Evolutionary conservation across 2,113 vertebrate species (phyloP), one percentile per base, ranked within the genome.

Genomic region (Eurypyga helias): DNA sequence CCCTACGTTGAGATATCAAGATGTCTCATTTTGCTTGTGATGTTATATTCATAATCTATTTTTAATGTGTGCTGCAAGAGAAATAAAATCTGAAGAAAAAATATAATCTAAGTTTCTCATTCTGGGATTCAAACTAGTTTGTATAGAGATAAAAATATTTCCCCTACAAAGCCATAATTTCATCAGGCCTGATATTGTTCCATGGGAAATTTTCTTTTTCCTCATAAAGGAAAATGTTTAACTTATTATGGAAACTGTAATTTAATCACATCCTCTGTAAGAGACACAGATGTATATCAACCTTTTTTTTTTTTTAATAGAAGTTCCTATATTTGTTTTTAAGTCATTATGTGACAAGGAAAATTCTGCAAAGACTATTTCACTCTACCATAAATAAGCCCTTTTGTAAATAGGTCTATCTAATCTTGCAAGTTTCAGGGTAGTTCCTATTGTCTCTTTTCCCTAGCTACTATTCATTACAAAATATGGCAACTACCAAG

Each of bases 381-480:
- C 69, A 58, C 9, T 72, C 36, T 29, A 48, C 49, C 69, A 84
- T 89, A 96, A 94, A 94, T 84, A 91, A 91, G 3, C 13, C 5
- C 45, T 65, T 82, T 70, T 83, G 38, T 57, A 90, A 90, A 66
- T 26, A 85, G 26, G 69, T 73, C 46, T 91, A 73, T 77, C 83
- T 95, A 93, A 95, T 95, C 81, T 94, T 77, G 17, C 26, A 84
- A 49, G 41, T 91, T 96, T 93, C 70, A 83, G 81, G 57, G 87
- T 52, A 72, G 65, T 67, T 92, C 16, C 87, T 10, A 89, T 96
- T 96, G 91, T 95, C 66, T 92, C 36, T 90, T 94, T 96, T 65
- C 65, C 57, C 1, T 88, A 87, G 85, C 82, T 83, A 90, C 85
- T 95, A 94, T 97, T 96, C 88, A 93, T 97, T 96, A 92, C 85